Conservation (phyloP, 2,797 vertebrate species). For the Atherinosoma microstoma region DNA sequence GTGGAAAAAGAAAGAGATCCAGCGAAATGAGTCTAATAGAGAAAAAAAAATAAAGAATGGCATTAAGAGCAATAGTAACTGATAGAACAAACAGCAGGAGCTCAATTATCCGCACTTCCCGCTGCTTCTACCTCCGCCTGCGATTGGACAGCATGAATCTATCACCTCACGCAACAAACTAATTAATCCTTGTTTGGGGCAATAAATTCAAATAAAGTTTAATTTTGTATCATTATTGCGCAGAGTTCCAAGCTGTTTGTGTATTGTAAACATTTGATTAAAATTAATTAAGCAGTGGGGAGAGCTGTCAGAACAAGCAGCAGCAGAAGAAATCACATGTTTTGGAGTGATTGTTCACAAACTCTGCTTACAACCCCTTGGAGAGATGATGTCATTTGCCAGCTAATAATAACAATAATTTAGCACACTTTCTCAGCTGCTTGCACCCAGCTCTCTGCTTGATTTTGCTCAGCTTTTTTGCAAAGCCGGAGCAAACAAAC, state of each 20-base stretch:
- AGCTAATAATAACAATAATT: slow-evolving; percentile 72
- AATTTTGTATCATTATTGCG: slow-evolving; percentile 64
- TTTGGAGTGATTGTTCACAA: slow-evolving; percentile 56
- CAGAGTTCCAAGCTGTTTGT: slow-evolving; percentile 69
- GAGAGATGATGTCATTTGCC: slow-evolving; percentile 68
- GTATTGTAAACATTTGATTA: slow-evolving; percentile 80
- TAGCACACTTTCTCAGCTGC: slow-evolving; percentile 50
- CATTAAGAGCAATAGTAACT: slow-evolving; percentile 37
- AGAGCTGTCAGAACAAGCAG: slow-evolving; percentile 54
- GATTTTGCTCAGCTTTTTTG: slow-evolving; percentile 29
- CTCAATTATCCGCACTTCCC: slow-evolving; percentile 74
- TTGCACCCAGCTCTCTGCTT: slow-evolving; percentile 27
- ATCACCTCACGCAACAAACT: slow-evolving; percentile 61
- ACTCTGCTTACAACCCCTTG: slow-evolving; percentile 31
- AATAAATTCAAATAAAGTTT: slow-evolving; percentile 70
- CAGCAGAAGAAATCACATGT: slow-evolving; percentile 45
- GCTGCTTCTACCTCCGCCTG: slow-evolving; percentile 56
- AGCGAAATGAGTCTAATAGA: slow-evolving; percentile 6
- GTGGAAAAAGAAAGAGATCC: background rate
- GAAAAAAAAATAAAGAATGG: slow-evolving; percentile 28
- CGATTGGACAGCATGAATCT: slow-evolving; percentile 69
- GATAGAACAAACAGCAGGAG: slow-evolving; percentile 59
- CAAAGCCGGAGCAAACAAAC: slow-evolving; percentile 36
- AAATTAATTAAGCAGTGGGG: slow-evolving; percentile 72
- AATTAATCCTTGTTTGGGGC: slow-evolving; percentile 73